phyloP scores from a whole-genome alignment of 2,113 vertebrate genomes.

The Psephotus haematonotus region DNA sequence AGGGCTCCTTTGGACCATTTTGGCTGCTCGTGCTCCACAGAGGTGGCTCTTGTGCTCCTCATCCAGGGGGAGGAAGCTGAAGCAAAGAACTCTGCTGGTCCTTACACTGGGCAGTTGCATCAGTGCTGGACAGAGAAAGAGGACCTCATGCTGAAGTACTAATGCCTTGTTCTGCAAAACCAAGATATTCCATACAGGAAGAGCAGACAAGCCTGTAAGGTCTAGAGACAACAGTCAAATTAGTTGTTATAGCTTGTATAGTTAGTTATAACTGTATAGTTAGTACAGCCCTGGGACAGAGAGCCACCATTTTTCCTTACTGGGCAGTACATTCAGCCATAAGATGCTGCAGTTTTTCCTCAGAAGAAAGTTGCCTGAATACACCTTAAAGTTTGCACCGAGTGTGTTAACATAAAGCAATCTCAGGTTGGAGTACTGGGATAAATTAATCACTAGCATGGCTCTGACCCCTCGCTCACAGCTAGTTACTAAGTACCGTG shows the following conservation, averaged over 20 bases:
- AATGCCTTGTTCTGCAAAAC: not conserved
- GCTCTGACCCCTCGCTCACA: not conserved
- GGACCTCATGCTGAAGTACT: not conserved
- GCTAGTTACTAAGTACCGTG: not conserved
- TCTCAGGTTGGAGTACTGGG: not conserved
- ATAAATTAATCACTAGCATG: not conserved
- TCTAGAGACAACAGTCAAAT: too few relatives aligned
- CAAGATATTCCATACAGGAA: not conserved
- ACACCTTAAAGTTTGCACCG: not conserved
- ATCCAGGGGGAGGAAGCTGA: accelerated
- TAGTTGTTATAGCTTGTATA: too few relatives aligned
- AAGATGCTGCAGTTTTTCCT: not conserved
- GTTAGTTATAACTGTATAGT: too few relatives aligned
- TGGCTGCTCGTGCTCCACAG: accelerated
- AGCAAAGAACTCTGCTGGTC: not conserved
- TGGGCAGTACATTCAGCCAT: not conserved
- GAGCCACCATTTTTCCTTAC: not conserved
- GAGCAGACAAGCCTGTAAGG: not conserved
- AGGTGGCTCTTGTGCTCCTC: accelerated
- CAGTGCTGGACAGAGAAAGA: too few relatives aligned
- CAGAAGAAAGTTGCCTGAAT: not conserved
- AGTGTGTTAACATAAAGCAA: not conserved
- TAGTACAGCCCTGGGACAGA: not conserved
- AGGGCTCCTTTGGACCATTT: not conserved
- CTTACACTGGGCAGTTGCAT: not conserved